Percentiles rank a stretch among this genome's conserved stretches.
Conservation (phyloP, 2,797 vertebrate species). For the Sparus aurata region DNA sequence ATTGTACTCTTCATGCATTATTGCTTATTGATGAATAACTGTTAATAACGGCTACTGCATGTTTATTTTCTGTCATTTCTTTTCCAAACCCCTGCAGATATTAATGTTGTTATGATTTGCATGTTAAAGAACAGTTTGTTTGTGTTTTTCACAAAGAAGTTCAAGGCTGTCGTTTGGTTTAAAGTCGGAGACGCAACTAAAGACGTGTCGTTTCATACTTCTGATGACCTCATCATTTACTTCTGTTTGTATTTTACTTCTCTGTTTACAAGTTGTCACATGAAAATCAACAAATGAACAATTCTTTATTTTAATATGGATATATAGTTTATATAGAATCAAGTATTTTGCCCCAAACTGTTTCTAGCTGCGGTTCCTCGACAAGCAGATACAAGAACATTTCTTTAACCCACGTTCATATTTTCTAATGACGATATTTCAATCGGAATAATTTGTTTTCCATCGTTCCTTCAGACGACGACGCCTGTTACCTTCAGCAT, state of each 20-base stretch:
- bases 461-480: background rate
- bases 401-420: background rate
- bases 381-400: background rate
- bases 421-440: background rate
- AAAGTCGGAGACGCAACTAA: background rate
- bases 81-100: background rate
- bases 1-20: slow-evolving; percentile 66
- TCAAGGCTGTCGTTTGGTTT: background rate
- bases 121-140: background rate
- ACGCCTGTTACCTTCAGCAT: background rate
- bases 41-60: background rate
- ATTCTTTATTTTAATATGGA: background rate
- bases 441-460: background rate
- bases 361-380: background rate
- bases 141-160: background rate
- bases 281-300: background rate
- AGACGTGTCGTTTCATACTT: background rate
- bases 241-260: background rate
- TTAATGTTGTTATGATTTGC: background rate
- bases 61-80: slow-evolving; percentile 26
- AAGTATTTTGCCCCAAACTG: background rate
- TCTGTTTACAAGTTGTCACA: background rate
- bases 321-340: background rate
- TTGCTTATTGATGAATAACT: slow-evolving; percentile 74
- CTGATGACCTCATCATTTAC: background rate